Evolutionary conservation across 2,797 vertebrate genomes (phyloP).

Genomic region (Takifugu ocellatus): DNA sequence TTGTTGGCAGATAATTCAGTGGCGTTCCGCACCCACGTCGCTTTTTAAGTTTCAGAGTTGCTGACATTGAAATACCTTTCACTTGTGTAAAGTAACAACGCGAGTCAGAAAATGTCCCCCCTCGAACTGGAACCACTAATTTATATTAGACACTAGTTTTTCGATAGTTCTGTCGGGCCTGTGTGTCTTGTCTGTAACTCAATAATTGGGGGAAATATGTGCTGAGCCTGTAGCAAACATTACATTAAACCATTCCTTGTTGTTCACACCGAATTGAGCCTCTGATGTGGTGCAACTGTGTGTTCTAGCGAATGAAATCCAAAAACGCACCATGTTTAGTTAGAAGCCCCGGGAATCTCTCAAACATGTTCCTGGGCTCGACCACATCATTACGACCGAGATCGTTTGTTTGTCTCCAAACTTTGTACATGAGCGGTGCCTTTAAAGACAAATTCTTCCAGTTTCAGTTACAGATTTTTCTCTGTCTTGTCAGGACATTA

Average conservation of each 20-base stretch:
- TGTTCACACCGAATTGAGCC: too few relatives aligned
- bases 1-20: slow-evolving; percentile 27
- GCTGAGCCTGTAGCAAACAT: too few relatives aligned
- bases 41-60: slow-evolving; percentile 11
- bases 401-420: not conserved
- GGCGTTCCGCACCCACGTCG: not conserved
- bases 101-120: not conserved
- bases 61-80: slow-evolving; percentile 7
- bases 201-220: too few relatives aligned
- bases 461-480: too few relatives aligned
- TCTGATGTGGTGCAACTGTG: not conserved
- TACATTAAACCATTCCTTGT: too few relatives aligned
- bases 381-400: not conserved
- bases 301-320: not conserved
- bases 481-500: not conserved
- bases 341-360: not conserved
- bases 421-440: not conserved
- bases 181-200: too few relatives aligned
- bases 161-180: not conserved
- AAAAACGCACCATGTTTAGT: not conserved
- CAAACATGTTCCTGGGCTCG: not conserved
- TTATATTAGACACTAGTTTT: not conserved
- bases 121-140: not conserved
- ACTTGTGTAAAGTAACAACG: not conserved
- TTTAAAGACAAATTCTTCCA: slow-evolving; percentile 1